Base-by-base conservation (phyloP, 2,888 invertebrate genomes). In the Caenorhabditis doughertyi region DNA sequence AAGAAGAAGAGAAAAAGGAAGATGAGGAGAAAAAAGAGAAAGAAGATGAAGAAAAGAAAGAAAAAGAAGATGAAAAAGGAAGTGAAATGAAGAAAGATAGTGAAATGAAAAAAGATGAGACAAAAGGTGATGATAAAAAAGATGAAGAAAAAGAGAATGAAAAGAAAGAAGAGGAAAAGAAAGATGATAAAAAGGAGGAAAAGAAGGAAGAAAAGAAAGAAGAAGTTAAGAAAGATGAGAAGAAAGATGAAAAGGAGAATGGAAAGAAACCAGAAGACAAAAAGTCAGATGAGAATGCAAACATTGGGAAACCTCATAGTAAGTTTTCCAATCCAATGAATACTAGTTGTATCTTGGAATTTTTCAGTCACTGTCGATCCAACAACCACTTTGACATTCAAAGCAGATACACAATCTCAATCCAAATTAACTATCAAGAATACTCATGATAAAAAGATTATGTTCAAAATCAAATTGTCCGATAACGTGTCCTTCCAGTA, bases 381-480 rank as follows among this genome's bases (percentile, higher is more conserved):
- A 18, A n/a, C 23, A n/a, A 53, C 23, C 16, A 23, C 58, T 13
- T n/a, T 73, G 2, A 16, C 27, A 3, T 73, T 73, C 64, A 64
- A 44, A 25, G 73, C 64, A 11, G 29, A 62, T 29, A 44, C 44
- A 29, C 29, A 44, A 16, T 27, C 49, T 13, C 74, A 74, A 35
- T 27, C 53, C 7, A 74, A 65, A 56, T 13, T 74, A 2, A 56
- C 56, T 23, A 16, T 74, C 13, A 74, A 64, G 29, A 74, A 55
- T 21, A 65, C 29, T 55, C 74, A 74, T 44, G 62, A 64, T 35
- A 55, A 65, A 42, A 74, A 65, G 35, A 55, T 74, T 9, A 74
- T 74, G 74, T 74, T 65, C 74, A 77, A 77, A 21, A 60, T 71
- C 25, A 79, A 79, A 11, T 18, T 70, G 7, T 70, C 72, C 13